These are phyloP conservation scores for Eunapius fragilis DNA, from an alignment of 37 sponge, comb jelly and placozoan genomes.

Conservation along the genomic window DNA sequence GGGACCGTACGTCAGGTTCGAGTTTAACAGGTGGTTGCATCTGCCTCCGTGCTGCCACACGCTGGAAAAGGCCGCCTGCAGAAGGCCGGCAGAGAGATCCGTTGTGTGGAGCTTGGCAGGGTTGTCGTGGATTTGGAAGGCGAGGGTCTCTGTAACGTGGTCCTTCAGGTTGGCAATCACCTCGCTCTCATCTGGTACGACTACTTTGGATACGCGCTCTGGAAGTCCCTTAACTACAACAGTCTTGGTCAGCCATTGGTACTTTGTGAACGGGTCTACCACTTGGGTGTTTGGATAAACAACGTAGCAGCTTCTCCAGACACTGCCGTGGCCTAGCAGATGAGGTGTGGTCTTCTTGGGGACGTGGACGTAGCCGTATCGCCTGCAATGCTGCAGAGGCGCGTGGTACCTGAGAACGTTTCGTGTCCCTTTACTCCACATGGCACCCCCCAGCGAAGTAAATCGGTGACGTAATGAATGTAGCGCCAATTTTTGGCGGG, in stretches of 20 bases:
- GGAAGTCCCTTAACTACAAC: constrained; percentile 60
- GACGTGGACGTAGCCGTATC: constrained; percentile 72
- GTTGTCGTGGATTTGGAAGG: constrained; percentile 11
- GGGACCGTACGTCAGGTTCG: constrained; percentile 48
- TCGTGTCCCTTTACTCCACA: constrained; percentile 3
- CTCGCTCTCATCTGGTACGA: background rate
- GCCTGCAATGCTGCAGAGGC: background rate
- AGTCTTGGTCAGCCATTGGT: constrained; percentile 79
- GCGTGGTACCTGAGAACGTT: background rate
- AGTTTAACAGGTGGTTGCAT: constrained; percentile 35
- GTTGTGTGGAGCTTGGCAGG: background rate
- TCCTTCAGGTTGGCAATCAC: constrained; percentile 23
- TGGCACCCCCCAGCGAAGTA: background rate
- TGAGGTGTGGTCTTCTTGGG: constrained; percentile 72
- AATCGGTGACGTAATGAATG: background rate
- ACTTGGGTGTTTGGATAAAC: constrained; percentile 57
- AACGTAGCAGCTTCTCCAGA: constrained; percentile 80
- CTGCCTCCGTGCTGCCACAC: constrained; percentile 50
- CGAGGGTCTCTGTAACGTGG: constrained; percentile 35
- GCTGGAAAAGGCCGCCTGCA: constrained; percentile 34
- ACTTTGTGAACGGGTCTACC: constrained; percentile 47
- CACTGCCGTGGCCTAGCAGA: constrained; percentile 62
- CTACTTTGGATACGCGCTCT: background rate
- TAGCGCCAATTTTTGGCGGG: background rate
- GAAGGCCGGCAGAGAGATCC: constrained; percentile 4